Evolutionary conservation across 1,140 invertebrate species (phyloP).

Genomic region (Saccostrea glomerata): DNA sequence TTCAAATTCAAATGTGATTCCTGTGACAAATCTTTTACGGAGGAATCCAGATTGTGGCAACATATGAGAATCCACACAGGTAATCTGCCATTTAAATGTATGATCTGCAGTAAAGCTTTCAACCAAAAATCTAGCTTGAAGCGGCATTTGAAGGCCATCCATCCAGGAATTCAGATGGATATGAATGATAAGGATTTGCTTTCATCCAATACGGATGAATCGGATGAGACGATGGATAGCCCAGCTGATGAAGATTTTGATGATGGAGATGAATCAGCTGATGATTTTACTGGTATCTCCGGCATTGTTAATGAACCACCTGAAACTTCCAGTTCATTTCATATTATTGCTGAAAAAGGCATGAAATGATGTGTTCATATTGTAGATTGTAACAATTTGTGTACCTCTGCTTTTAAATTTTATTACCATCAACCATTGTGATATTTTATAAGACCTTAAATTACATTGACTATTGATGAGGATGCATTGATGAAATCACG

Average conservation of each 20-base stretch:
- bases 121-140: slow-evolving; percentile 18
- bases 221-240: neutral
- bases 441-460: neutral
- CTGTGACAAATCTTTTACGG: slow-evolving; percentile 27
- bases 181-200: neutral
- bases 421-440: neutral
- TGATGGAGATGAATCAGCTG: neutral
- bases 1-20: slow-evolving; percentile 12
- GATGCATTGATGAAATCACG: too few species aligned
- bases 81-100: slow-evolving; percentile 9
- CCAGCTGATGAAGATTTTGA: neutral
- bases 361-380: neutral
- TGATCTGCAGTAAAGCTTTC: slow-evolving; percentile 20
- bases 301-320: slow-evolving; percentile 1
- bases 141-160: neutral
- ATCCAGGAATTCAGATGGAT: neutral
- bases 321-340: slow-evolving; percentile 20
- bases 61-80: slow-evolving; percentile 21
- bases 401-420: too few species aligned
- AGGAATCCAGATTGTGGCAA: slow-evolving; percentile 18
- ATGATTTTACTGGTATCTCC: neutral
- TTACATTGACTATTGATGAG: too few species aligned
- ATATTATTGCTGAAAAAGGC: neutral
- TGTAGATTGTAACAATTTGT: too few species aligned
- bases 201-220: neutral